Evolutionary conservation across 2,113 vertebrate genomes (phyloP).

Genomic region (Hirundichthys speculiger): DNA sequence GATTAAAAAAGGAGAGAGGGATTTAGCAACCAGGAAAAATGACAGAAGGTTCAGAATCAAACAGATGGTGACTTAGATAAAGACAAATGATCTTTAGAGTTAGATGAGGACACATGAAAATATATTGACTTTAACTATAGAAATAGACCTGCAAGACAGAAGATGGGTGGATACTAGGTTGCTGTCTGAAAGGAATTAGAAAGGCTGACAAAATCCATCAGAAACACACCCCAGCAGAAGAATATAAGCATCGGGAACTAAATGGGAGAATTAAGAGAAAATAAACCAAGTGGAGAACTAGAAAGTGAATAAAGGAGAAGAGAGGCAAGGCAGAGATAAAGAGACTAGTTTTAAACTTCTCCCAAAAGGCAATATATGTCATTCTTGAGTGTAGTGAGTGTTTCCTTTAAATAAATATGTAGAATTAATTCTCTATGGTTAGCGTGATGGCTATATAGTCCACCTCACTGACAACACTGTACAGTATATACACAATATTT

Average conservation of each 20-base stretch:
- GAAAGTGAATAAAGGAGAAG: slow-evolving; percentile 12
- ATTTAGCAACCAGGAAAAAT: slow-evolving; percentile 43
- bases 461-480: slow-evolving; percentile 77
- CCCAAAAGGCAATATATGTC: slow-evolving; percentile 87
- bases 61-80: slow-evolving; percentile 44
- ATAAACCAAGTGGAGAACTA: slow-evolving; percentile 18
- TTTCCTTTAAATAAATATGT: slow-evolving; percentile 82
- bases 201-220: slow-evolving; percentile 1
- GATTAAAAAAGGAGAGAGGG: slow-evolving; percentile 16
- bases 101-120: slow-evolving; percentile 28
- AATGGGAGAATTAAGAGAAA: neutral
- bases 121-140: slow-evolving; percentile 7
- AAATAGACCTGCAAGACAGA: neutral
- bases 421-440: slow-evolving; percentile 74
- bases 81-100: slow-evolving; percentile 22
- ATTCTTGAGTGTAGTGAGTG: slow-evolving; percentile 78
- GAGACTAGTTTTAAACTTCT: slow-evolving; percentile 64
- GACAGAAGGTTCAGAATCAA: slow-evolving; percentile 31
- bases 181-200: slow-evolving; percentile 12
- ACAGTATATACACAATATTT: slow-evolving; percentile 84
- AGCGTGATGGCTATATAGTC: slow-evolving; percentile 51
- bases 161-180: slow-evolving; percentile 5
- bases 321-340: slow-evolving; percentile 44
- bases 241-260: neutral
- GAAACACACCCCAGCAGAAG: neutral